Evolutionary conservation across 2,888 invertebrate species (phyloP).

Genomic region (Lochmaea capreae): DNA sequence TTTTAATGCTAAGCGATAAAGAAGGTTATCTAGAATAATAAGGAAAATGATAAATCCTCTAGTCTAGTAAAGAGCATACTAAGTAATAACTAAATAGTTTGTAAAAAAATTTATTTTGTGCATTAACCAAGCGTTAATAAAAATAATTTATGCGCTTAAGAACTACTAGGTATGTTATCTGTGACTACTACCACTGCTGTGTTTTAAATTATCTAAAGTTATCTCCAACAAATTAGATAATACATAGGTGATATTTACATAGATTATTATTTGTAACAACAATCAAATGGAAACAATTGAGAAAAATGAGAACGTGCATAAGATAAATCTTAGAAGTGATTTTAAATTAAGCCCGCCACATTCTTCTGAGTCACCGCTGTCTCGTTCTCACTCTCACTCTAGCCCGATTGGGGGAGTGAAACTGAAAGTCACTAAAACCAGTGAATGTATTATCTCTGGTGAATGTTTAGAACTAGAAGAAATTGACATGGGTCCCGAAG

Average conservation of each 20-base stretch:
- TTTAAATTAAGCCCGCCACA: constrained; percentile 11
- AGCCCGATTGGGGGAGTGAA: background rate
- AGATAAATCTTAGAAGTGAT: background rate
- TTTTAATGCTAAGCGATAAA: too few species aligned
- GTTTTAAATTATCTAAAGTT: background rate
- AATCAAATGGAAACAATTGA: background rate
- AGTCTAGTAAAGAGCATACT: too few species aligned
- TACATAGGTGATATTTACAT: background rate
- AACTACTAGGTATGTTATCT: too few species aligned
- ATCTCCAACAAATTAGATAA: background rate
- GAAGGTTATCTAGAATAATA: too few species aligned
- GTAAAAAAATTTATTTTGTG: too few species aligned
- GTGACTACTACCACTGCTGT: too few species aligned
- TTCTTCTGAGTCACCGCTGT: background rate
- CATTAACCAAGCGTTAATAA: too few species aligned
- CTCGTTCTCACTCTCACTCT: constrained; percentile 6
- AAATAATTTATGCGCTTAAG: too few species aligned
- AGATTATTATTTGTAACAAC: background rate
- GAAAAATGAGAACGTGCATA: constrained; percentile 6
- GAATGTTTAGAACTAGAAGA: constrained; percentile 4
- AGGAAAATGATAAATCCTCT: too few species aligned
- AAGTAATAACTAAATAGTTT: too few species aligned
- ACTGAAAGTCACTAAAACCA: constrained; percentile 13
- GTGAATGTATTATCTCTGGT: constrained; percentile 2
- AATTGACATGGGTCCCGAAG: constrained; percentile 9